Evolutionary conservation across 37 sponge, comb jelly and placozoan species (phyloP).

Genomic region (Ephydatia muelleri): DNA sequence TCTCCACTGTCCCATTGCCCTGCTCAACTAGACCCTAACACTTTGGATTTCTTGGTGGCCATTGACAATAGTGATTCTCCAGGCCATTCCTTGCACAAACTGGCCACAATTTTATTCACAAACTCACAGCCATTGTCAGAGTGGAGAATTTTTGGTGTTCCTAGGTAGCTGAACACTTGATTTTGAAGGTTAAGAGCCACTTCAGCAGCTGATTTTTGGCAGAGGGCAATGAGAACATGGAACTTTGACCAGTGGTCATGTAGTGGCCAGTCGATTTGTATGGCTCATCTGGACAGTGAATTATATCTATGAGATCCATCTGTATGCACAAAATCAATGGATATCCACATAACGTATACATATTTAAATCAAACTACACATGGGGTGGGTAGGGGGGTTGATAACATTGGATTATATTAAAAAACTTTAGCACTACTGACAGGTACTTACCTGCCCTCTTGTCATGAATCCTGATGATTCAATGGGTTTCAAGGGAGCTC

Average conservation of each 20-base stretch:
- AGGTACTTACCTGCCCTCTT: slow-evolving; percentile 23
- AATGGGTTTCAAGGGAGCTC: no score
- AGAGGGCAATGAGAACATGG: no score
- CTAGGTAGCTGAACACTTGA: no score
- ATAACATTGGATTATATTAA: no score
- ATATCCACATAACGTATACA: no score
- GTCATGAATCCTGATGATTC: slow-evolving; percentile 30
- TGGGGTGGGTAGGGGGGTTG: no score
- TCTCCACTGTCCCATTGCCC: slow-evolving; percentile 37
- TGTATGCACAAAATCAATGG: no score
- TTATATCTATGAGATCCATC: slow-evolving; percentile 66
- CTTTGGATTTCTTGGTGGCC: slow-evolving; percentile 29
- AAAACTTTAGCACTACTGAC: no score
- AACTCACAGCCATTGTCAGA: slow-evolving; percentile 23
- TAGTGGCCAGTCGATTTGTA: slow-evolving; percentile 60
- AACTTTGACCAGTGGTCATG: slow-evolving; percentile 52
- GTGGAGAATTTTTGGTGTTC: no score
- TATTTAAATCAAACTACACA: no score
- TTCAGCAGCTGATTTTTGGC: no score
- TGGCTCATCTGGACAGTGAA: slow-evolving; percentile 38
- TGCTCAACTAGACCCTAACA: slow-evolving; percentile 31
- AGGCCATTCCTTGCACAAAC: slow-evolving; percentile 9
- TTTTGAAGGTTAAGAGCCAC: no score
- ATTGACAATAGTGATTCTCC: slow-evolving; percentile 40
- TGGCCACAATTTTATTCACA: slow-evolving; percentile 2